Evolutionary conservation across 2,888 invertebrate genomes (phyloP).

Genomic region (Agelastica alni): DNA sequence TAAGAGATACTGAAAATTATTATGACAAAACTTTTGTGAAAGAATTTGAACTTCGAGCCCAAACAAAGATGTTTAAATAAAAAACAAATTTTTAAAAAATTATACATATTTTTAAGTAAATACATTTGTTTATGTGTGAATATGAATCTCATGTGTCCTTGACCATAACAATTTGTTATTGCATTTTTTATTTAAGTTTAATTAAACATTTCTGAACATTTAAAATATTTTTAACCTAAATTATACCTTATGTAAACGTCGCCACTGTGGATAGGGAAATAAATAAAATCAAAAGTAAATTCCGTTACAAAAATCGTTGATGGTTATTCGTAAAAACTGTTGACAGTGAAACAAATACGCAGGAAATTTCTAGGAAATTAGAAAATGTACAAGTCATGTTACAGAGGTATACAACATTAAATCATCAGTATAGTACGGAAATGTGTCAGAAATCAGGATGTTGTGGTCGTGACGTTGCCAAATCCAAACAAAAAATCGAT

Average conservation of each 20-base stretch:
- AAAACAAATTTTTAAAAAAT: too few relatives aligned
- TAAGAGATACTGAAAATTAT: too few relatives aligned
- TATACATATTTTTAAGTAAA: too few relatives aligned
- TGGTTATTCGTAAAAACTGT: constrained; percentile 18
- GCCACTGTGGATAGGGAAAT: not conserved
- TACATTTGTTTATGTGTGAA: too few relatives aligned
- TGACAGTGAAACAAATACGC: constrained; percentile 27
- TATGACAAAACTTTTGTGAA: too few relatives aligned
- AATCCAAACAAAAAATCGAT: too few relatives aligned
- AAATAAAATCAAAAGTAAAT: not conserved
- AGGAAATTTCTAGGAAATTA: constrained; percentile 34
- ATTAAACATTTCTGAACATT: too few relatives aligned
- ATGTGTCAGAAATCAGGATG: not conserved
- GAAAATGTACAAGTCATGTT: constrained; percentile 23
- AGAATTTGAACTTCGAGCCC: too few relatives aligned
- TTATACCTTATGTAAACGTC: not conserved
- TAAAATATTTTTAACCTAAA: not conserved
- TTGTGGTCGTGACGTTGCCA: constrained; percentile 3
- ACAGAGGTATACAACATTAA: constrained; percentile 1
- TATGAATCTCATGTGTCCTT: too few relatives aligned
- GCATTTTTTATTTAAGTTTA: too few relatives aligned
- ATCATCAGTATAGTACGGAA: constrained; percentile 3
- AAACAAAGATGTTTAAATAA: too few relatives aligned
- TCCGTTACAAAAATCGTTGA: constrained; percentile 8
- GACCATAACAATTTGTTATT: too few relatives aligned